Evolutionary conservation across 2,888 invertebrate species (phyloP).

Genomic region (Tribolium freemani): DNA sequence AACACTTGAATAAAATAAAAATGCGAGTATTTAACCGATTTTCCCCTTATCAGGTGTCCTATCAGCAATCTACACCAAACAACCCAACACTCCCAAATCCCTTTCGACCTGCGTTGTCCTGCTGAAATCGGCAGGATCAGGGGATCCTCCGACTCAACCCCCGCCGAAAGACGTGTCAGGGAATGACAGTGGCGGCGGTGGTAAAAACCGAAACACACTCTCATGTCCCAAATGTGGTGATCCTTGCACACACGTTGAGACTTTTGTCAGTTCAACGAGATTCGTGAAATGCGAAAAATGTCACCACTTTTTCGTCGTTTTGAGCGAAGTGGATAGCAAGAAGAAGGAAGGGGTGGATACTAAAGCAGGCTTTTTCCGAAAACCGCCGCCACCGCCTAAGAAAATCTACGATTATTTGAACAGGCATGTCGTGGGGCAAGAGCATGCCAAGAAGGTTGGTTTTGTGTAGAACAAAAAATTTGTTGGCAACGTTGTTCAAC

Average conservation of each 20-base stretch:
- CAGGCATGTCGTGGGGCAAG: constrained; percentile 97
- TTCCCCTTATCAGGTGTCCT: constrained; percentile 56
- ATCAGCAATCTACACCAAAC: constrained; percentile 56
- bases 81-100: constrained; percentile 48
- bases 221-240: constrained; percentile 91
- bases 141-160: constrained; percentile 58
- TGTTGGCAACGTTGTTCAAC: no score
- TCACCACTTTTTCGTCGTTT: constrained; percentile 96
- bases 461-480: no score
- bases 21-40: background rate
- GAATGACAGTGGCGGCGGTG: constrained; percentile 55
- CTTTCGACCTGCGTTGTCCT: constrained; percentile 60
- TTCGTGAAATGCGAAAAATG: constrained; percentile 99
- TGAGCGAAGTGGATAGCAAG: constrained; percentile 93
- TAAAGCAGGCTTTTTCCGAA: constrained; percentile 80
- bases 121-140: constrained; percentile 60
- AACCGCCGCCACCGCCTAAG: constrained; percentile 95
- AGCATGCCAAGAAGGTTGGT: constrained; percentile 89
- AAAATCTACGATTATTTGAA: constrained; percentile 98
- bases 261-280: constrained; percentile 95
- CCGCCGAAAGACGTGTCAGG: constrained; percentile 47
- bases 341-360: constrained; percentile 86
- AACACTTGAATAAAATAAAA: background rate
- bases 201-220: constrained; percentile 82
- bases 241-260: constrained; percentile 97